phyloP scores from a whole-genome alignment of 2,888 invertebrate species.

The Ennomos fuscantarius region DNA sequence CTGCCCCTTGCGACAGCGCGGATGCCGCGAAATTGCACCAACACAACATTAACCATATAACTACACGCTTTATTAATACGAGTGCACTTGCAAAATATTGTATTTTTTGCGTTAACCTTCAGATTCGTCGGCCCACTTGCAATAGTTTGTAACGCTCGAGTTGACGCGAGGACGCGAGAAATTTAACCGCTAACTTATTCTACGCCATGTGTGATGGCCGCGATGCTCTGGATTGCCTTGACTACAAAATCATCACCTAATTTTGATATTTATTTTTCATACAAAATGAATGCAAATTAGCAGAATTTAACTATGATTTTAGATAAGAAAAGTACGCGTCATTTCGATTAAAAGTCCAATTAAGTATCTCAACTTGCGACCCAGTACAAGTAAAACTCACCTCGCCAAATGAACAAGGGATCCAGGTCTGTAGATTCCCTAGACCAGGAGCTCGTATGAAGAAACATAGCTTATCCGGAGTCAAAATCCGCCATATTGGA shows the following conservation, averaged over 20 bases:
- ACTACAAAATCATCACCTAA: not conserved
- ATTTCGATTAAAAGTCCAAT: too few relatives aligned
- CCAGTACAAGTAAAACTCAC: conserved; percentile 61
- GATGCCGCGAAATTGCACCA: conserved; percentile 79
- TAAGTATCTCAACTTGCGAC: not conserved
- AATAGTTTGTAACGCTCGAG: conserved; percentile 78
- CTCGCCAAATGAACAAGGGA: conserved; percentile 77
- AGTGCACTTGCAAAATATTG: conserved; percentile 80
- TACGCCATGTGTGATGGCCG: conserved; percentile 4
- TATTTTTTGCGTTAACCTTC: conserved; percentile 80
- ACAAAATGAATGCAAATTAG: too few relatives aligned
- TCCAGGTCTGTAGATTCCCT: conserved; percentile 77
- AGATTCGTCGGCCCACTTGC: conserved; percentile 74
- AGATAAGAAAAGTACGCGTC: too few relatives aligned
- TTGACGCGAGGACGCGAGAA: conserved; percentile 73
- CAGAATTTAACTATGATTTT: too few relatives aligned
- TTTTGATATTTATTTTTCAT: too few relatives aligned
- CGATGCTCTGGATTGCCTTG: not conserved
- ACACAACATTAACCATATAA: conserved; percentile 64
- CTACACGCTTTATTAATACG: conserved; percentile 76
- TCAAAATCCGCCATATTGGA: conserved; percentile 77
- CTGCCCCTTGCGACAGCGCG: conserved; percentile 79
- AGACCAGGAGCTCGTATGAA: conserved; percentile 77
- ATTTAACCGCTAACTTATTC: conserved; percentile 47
- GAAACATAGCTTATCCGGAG: conserved; percentile 81